A percentile compares a stretch with the other conserved stretches of the same genome.
phyloP scores from a whole-genome alignment of 2,888 invertebrate species.

The Phalera bucephala region DNA sequence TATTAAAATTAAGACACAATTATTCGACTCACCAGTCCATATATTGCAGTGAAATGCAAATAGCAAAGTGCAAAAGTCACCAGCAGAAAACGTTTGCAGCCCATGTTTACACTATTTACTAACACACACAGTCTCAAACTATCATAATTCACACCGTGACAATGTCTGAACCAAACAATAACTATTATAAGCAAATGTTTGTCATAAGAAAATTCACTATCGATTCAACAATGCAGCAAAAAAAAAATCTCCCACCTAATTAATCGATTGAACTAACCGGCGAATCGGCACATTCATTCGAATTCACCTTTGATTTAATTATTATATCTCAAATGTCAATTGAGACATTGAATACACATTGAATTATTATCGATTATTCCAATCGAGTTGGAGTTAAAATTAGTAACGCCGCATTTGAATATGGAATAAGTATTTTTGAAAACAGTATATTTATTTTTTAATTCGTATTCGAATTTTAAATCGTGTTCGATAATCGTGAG shows the following conservation, averaged over 20 bases:
- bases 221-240: constrained; percentile 20
- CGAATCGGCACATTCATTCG: constrained; percentile 24
- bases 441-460: constrained; percentile 23
- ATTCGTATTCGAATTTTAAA: constrained; percentile 34
- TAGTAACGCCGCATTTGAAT: constrained; percentile 9
- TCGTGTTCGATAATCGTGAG: constrained; percentile 26
- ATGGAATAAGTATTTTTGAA: constrained; percentile 1
- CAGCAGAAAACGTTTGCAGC: constrained; percentile 43
- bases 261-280: constrained; percentile 21
- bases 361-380: constrained; percentile 3
- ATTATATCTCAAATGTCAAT: constrained; percentile 22
- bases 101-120: constrained; percentile 44
- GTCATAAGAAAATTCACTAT: constrained; percentile 4
- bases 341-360: too few relatives aligned
- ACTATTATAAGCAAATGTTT: background rate
- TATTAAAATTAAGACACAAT: background rate
- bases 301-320: constrained; percentile 27
- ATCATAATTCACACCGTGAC: constrained; percentile 28
- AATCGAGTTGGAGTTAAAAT: background rate
- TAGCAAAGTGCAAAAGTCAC: constrained; percentile 47
- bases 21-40: constrained; percentile 47
- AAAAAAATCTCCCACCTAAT: constrained; percentile 26
- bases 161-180: background rate
- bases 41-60: constrained; percentile 37
- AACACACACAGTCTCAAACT: constrained; percentile 31